These are phyloP conservation scores for Nephrotoma flavescens DNA, from an alignment of 2,888 invertebrate genomes.

Conservation along the genomic window DNA sequence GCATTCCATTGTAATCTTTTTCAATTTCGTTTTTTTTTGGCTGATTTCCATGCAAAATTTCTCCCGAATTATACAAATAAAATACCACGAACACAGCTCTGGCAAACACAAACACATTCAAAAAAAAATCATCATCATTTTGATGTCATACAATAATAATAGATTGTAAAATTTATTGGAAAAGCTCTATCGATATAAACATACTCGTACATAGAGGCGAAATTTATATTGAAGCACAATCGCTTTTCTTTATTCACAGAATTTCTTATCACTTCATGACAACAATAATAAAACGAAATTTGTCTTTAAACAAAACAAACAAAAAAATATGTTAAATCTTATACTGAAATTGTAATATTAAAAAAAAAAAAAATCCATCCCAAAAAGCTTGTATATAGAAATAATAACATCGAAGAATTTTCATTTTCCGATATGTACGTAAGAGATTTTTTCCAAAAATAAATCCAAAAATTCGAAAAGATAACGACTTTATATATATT, in stretches of 20 bases:
- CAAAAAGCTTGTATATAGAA: neutral
- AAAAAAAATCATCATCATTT: neutral
- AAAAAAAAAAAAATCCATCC: neutral
- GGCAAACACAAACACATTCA: neutral
- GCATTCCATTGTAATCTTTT: neutral
- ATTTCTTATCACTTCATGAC: neutral
- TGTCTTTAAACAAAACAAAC: neutral
- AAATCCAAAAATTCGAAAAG: neutral
- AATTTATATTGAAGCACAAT: neutral
- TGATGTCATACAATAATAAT: neutral
- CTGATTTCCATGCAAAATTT: neutral
- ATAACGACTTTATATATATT: neutral
- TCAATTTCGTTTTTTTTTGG: neutral
- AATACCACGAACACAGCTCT: neutral
- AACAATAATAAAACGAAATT: neutral
- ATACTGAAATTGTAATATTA: neutral
- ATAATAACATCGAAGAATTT: neutral
- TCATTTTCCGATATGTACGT: neutral
- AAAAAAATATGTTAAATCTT: neutral
- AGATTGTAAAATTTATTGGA: neutral
- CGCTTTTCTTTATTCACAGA: neutral
- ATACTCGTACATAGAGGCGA: neutral
- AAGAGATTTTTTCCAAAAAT: neutral
- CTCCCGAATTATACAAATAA: neutral
- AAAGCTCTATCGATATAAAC: neutral